Conservation (phyloP, 2,113 vertebrate species). For the Cepphus grylle region DNA sequence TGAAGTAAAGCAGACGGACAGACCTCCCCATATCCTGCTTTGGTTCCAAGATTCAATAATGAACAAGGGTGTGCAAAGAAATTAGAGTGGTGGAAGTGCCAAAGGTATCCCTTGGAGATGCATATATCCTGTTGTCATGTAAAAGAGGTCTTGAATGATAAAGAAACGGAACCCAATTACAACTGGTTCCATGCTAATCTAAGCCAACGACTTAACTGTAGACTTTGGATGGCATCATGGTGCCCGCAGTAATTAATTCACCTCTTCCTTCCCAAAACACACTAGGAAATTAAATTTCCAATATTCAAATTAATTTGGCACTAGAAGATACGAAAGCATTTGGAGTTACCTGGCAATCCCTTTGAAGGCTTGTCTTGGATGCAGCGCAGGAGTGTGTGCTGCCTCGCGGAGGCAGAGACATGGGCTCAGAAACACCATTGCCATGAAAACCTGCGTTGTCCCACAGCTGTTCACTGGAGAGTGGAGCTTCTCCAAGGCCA, state of each 20-base stretch:
- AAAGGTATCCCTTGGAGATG: constrained; percentile 77
- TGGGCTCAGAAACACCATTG: background rate
- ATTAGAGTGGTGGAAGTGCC: constrained; percentile 67
- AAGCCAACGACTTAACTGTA: constrained; percentile 42
- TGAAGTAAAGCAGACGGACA: constrained; percentile 52
- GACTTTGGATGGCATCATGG: constrained; percentile 38
- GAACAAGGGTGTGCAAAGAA: constrained; percentile 67
- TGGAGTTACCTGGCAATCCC: constrained; percentile 63
- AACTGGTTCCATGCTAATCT: constrained; percentile 63
- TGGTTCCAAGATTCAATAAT: constrained; percentile 66
- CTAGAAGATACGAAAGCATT: background rate
- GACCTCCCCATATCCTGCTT: constrained; percentile 5
- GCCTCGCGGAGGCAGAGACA: background rate
- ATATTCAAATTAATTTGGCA: constrained; percentile 70
- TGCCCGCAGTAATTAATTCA: constrained; percentile 71
- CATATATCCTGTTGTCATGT: constrained; percentile 70
- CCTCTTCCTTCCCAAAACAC: constrained; percentile 66
- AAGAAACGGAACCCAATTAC: constrained; percentile 68
- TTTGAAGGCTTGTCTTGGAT: constrained; percentile 17
- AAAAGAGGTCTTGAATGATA: constrained; percentile 72
- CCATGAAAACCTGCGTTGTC: background rate
- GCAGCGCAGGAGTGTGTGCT: background rate
- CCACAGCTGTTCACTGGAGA: background rate
- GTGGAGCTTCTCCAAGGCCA: background rate
- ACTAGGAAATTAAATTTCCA: constrained; percentile 72